A percentile compares a stretch with the other conserved stretches of the same genome.
These are phyloP conservation scores for Dendrocopos noguchii DNA, from an alignment of 2,113 vertebrate species.

Conservation along the genomic window DNA sequence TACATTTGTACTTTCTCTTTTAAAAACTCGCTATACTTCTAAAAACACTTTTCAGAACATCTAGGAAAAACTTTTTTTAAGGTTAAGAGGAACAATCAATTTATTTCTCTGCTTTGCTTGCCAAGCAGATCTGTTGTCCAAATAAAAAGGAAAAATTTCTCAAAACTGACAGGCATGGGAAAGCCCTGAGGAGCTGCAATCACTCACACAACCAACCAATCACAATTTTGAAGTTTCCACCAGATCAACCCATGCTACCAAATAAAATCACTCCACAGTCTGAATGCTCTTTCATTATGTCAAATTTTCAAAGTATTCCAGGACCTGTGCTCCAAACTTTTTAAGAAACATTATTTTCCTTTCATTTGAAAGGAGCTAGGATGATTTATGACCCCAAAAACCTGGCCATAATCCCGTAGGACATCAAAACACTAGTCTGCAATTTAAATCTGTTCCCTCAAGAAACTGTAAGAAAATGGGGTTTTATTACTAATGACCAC, in stretches of 20 bases:
- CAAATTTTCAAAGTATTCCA: not conserved
- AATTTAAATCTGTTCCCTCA: not conserved
- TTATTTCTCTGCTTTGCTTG: not conserved
- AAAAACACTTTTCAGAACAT: not conserved
- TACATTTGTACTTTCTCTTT: not conserved
- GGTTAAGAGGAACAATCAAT: not conserved
- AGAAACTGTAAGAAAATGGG: not conserved
- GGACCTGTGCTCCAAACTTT: not conserved
- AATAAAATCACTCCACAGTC: not conserved
- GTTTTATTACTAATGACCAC: not conserved
- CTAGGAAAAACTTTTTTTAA: not conserved
- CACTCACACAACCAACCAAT: not conserved
- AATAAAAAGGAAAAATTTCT: not conserved
- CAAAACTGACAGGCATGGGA: not conserved
- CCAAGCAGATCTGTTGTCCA: not conserved
- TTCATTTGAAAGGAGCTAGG: not conserved
- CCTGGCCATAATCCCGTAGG: not conserved
- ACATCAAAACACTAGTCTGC: not conserved
- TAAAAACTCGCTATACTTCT: not conserved
- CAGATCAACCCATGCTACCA: not conserved
- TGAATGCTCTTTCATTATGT: not conserved
- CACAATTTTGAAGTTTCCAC: not conserved
- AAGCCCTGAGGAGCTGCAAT: not conserved
- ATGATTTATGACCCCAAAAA: not conserved
- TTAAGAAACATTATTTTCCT: not conserved